A percentile compares a stretch with the other conserved stretches of the same genome.
phyloP scores from a whole-genome alignment of 1,140 invertebrate genomes.

The Caenorhabditis latens region DNA sequence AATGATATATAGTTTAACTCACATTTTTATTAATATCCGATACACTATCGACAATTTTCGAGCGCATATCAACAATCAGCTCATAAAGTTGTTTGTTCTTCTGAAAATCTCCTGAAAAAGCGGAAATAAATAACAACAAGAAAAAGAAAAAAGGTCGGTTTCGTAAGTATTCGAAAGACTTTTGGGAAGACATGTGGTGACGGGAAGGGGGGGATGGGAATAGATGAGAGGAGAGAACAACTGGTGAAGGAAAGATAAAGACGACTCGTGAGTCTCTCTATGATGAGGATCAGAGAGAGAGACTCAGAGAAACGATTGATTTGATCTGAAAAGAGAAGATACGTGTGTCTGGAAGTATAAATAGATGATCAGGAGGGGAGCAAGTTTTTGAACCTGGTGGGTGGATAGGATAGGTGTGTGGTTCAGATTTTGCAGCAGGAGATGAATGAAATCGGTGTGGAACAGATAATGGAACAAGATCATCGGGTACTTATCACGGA shows the following conservation, averaged over 20 bases:
- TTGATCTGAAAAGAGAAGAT: neutral
- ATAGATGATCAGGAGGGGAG: conserved; percentile 32
- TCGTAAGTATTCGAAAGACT: neutral
- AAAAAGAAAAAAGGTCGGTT: conserved; percentile 1
- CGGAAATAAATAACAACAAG: neutral
- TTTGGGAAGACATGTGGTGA: conserved; percentile 24
- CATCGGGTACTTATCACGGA: no score
- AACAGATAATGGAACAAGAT: no score
- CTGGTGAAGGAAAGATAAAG: neutral
- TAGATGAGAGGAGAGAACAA: conserved; percentile 29
- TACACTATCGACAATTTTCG: conserved; percentile 20
- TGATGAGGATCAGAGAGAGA: neutral
- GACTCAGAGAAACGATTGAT: conserved; percentile 24
- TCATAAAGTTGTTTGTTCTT: neutral
- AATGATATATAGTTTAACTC: neutral
- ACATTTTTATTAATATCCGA: conserved; percentile 14
- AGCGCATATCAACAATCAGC: conserved; percentile 7
- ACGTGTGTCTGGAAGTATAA: conserved; percentile 46
- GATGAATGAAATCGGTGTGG: no score
- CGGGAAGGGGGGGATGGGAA: neutral
- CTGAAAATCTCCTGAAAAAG: conserved; percentile 23
- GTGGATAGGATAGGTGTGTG: no score
- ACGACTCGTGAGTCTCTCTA: neutral
- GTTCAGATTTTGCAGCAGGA: no score
- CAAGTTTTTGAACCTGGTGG: neutral